Conservation (phyloP, 2,113 vertebrate species). For the Anthoscopus minutus region DNA sequence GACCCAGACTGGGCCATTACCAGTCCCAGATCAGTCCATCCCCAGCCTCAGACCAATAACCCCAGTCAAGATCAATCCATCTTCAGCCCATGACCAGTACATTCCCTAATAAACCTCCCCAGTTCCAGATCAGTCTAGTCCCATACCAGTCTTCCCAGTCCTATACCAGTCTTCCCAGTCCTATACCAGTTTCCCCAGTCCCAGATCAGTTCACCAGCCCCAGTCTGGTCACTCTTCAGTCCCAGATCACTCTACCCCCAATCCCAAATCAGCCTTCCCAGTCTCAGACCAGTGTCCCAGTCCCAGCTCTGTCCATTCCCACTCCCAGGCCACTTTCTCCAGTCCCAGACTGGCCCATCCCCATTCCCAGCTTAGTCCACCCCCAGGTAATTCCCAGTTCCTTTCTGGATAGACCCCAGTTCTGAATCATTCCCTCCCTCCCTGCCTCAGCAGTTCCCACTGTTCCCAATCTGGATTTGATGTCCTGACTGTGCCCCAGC, state of each 20-base stretch:
- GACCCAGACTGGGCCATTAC: rapidly evolving
- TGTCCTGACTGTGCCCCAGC: not conserved
- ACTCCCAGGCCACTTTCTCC: not conserved
- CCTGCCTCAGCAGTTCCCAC: not conserved
- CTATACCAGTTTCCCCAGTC: not conserved
- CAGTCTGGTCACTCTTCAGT: not conserved
- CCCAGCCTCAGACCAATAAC: too few relatives aligned
- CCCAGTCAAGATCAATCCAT: rapidly evolving
- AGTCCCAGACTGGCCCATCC: not conserved
- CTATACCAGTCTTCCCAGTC: rapidly evolving
- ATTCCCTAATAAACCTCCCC: not conserved
- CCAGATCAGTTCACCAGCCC: not conserved
- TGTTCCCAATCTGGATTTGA: not conserved
- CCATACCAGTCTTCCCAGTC: rapidly evolving
- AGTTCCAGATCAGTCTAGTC: too few relatives aligned
- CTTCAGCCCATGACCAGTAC: not conserved
- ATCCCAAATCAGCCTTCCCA: rapidly evolving
- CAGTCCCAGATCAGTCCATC: too few relatives aligned
- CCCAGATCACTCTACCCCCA: not conserved
- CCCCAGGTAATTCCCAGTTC: not conserved
- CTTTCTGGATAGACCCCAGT: not conserved
- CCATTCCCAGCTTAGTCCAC: not conserved
- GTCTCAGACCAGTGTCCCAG: not conserved
- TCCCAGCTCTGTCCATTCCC: too few relatives aligned
- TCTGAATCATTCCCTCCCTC: not conserved